Conservation (phyloP, 2,888 invertebrate species). For the Pterostichus madidus region DNA sequence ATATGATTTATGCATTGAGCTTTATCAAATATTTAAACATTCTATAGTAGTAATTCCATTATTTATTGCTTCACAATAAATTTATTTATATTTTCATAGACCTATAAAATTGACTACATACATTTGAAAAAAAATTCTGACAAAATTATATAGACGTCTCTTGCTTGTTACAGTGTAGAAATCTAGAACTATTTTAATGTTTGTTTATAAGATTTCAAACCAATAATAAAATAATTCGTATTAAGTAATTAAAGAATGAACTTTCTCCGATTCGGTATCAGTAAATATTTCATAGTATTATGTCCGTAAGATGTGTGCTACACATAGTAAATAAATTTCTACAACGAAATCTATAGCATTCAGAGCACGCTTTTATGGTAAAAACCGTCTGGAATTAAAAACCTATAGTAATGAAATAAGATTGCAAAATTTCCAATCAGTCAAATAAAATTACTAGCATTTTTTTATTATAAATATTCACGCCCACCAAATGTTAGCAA, state of each 20-base stretch:
- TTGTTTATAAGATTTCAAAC: slow-evolving; percentile 18
- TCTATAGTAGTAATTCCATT: no score
- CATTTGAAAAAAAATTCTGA: no score
- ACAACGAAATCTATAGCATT: background rate
- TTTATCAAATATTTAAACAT: no score
- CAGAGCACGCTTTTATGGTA: background rate
- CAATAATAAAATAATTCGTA: slow-evolving; percentile 38
- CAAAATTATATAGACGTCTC: no score
- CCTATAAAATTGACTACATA: no score
- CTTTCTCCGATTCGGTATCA: slow-evolving; percentile 25
- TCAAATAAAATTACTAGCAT: background rate
- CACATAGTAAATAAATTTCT: slow-evolving; percentile 30
- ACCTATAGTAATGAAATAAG: no score
- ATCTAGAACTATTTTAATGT: background rate
- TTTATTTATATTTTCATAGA: no score
- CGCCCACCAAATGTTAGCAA: slow-evolving; percentile 15
- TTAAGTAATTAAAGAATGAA: slow-evolving; percentile 41
- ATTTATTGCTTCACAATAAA: no score
- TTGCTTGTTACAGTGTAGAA: background rate
- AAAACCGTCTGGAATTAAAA: no score
- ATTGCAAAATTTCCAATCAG: no score
- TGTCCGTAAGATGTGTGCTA: slow-evolving; percentile 17
- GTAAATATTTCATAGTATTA: slow-evolving; percentile 37
- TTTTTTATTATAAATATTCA: background rate
- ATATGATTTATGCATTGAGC: no score